Percentiles rank a stretch among this genome's conserved stretches.
These are phyloP conservation scores for Epinotia brunnichana DNA, from an alignment of 2,888 invertebrate species.

Conservation along the genomic window DNA sequence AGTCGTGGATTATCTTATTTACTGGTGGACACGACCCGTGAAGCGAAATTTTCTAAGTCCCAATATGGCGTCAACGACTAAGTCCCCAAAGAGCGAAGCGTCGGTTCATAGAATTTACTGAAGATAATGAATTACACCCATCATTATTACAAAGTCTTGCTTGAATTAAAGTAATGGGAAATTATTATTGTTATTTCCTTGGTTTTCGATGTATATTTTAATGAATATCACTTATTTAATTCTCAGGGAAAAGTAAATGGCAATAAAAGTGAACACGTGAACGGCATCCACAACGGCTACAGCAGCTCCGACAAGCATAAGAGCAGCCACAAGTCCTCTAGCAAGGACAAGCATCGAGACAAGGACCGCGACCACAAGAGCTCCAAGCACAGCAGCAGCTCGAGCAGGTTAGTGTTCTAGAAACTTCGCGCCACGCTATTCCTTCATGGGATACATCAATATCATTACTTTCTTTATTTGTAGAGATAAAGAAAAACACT, in stretches of 20 bases:
- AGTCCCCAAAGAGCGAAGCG: slow-evolving; percentile 83
- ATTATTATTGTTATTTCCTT: background rate
- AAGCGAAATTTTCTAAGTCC: slow-evolving; percentile 88
- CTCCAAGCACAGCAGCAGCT: slow-evolving; percentile 78
- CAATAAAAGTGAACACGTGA: slow-evolving; percentile 86
- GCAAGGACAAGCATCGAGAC: slow-evolving; percentile 87
- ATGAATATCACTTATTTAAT: slow-evolving; percentile 47
- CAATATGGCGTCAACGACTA: slow-evolving; percentile 93
- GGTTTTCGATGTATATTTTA: slow-evolving; percentile 19
- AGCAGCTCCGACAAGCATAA: slow-evolving; percentile 81
- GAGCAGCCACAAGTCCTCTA: slow-evolving; percentile 87
- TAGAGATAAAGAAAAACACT: slow-evolving; percentile 81
- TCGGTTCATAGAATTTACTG: slow-evolving; percentile 56
- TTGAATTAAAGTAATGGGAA: slow-evolving; percentile 1
- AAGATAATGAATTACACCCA: slow-evolving; percentile 31
- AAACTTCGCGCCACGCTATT: slow-evolving; percentile 58
- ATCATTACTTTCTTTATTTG: slow-evolving; percentile 41
- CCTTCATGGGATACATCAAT: slow-evolving; percentile 41
- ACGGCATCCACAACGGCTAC: slow-evolving; percentile 92
- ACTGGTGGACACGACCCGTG: slow-evolving; percentile 79
- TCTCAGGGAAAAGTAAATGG: slow-evolving; percentile 81
- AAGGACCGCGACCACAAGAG: slow-evolving; percentile 86
- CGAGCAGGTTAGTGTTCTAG: slow-evolving; percentile 79
- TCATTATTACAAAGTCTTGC: background rate
- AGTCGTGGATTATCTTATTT: slow-evolving; percentile 60